Evolutionary conservation across 1,140 invertebrate species (phyloP).

Genomic region (Ostrea denselamellosa): DNA sequence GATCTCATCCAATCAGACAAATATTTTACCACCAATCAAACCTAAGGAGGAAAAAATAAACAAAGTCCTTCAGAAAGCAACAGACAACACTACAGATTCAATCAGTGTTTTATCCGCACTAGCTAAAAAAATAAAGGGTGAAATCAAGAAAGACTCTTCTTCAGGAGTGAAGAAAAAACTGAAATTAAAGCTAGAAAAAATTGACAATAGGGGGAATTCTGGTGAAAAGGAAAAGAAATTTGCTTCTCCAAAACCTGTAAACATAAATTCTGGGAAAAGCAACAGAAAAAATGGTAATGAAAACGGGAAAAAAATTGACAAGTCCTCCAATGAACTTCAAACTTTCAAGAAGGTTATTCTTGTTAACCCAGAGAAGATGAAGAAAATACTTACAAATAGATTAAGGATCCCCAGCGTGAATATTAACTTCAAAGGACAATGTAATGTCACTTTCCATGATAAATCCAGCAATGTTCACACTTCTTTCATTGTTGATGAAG

Average conservation of each 20-base stretch:
- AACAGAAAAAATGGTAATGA: neutral
- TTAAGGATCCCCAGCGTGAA: neutral
- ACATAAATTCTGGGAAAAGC: neutral
- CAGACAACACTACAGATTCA: neutral
- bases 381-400: neutral
- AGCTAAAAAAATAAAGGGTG: neutral
- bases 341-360: conserved; percentile 17
- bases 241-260: neutral
- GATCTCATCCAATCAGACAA: neutral
- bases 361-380: conserved; percentile 32
- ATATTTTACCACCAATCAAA: neutral
- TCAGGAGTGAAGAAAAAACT: neutral
- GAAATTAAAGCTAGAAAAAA: neutral
- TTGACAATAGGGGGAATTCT: neutral
- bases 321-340: neutral
- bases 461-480: neutral
- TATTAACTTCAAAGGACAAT: conserved; percentile 18
- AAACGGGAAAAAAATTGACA: neutral
- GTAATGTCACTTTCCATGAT: conserved; percentile 10
- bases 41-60: neutral
- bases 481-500: conserved; percentile 13
- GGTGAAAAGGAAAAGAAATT: neutral
- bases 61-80: neutral
- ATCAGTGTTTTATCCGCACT: neutral
- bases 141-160: neutral